A percentile compares a stretch with the other conserved stretches of the same genome.
phyloP scores from a whole-genome alignment of 2,888 invertebrate genomes.

The Tetrapedia diversipes region DNA sequence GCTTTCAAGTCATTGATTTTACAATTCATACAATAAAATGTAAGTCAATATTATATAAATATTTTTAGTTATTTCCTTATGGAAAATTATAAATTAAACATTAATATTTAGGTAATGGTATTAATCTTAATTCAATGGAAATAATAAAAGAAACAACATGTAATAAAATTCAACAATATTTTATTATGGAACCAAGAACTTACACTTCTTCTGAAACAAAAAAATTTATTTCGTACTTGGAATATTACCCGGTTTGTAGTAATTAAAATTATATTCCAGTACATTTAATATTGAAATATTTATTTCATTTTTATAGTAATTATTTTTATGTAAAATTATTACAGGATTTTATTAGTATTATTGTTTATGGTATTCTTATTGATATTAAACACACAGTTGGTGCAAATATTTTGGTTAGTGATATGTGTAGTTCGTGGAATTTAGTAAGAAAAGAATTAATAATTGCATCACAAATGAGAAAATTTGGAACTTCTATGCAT shows the following conservation, averaged over 20 bases:
- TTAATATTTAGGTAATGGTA: conserved; percentile 23
- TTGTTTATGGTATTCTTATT: conserved; percentile 72
- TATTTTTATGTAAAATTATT: conserved; percentile 25
- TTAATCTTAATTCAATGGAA: conserved; percentile 28
- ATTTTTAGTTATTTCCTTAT: neutral
- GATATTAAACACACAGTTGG: conserved; percentile 66
- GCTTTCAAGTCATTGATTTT: conserved; percentile 73
- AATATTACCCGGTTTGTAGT: conserved; percentile 67
- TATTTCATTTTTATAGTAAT: neutral
- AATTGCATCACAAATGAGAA: conserved; percentile 45
- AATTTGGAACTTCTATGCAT: conserved; percentile 63
- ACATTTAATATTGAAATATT: neutral
- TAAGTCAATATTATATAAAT: conserved; percentile 55
- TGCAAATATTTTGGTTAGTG: conserved; percentile 37
- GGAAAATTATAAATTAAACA: neutral
- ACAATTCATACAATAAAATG: conserved; percentile 65
- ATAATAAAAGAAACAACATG: conserved; percentile 69
- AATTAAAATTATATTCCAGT: conserved; percentile 11
- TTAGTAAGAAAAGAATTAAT: conserved; percentile 65
- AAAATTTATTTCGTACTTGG: conserved; percentile 69
- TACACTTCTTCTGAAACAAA: conserved; percentile 62
- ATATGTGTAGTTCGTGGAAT: conserved; percentile 73
- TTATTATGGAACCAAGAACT: conserved; percentile 68
- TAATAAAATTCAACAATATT: conserved; percentile 71
- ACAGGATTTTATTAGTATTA: conserved; percentile 72